A percentile compares a stretch with the other conserved stretches of the same genome.
Evolutionary conservation across 37 sponge, comb jelly and placozoan genomes (phyloP).

Genomic region (Diacarnus erythraeanus): DNA sequence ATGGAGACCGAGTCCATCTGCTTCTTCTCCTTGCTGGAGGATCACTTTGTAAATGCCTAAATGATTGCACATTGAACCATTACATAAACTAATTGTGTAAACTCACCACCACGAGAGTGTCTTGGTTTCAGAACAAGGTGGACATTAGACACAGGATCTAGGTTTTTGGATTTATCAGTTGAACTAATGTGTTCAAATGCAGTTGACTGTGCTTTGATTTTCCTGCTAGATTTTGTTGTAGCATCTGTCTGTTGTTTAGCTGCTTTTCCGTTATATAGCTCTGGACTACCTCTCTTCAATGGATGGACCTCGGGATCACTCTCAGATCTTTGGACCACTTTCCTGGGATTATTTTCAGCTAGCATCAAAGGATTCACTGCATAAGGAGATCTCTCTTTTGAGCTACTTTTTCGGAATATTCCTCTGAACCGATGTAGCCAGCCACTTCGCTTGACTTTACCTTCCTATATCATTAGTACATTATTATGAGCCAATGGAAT

Average conservation of each 20-base stretch:
- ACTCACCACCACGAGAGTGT: neutral
- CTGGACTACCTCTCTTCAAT: neutral
- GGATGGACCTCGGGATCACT: neutral
- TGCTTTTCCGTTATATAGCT: neutral
- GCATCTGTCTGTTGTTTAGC: neutral
- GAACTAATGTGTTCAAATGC: neutral
- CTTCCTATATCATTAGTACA: neutral
- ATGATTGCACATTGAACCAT: neutral
- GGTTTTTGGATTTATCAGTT: neutral
- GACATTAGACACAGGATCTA: neutral
- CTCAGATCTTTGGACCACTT: neutral
- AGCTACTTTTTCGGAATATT: neutral
- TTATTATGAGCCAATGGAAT: too few species aligned
- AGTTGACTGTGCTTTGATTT: neutral
- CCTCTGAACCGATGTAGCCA: neutral
- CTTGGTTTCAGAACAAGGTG: neutral
- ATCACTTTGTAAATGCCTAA: neutral
- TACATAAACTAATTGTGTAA: too few species aligned
- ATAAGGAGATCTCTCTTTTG: neutral
- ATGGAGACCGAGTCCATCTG: constrained; percentile 30
- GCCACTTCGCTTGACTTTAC: neutral
- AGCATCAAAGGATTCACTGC: neutral
- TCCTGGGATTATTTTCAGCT: neutral
- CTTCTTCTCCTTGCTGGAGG: neutral
- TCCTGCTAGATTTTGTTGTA: neutral